Conservation (phyloP, 1,140 invertebrate species). For the Colletes latitarsis region DNA sequence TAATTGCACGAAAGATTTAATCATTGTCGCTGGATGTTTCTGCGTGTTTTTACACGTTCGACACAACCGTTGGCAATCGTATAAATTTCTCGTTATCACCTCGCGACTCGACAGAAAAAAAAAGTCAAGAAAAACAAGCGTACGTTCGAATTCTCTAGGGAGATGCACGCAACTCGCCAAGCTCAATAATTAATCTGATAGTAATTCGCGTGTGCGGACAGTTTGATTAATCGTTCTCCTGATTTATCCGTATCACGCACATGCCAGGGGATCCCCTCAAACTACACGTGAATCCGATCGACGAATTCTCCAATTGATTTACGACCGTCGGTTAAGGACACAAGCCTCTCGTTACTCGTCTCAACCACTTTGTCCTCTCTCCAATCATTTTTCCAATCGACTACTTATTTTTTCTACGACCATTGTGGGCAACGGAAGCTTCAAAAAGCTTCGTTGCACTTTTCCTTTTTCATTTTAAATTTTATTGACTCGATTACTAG, state of each 20-base stretch:
- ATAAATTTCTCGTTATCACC: background rate
- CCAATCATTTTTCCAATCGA: constrained; percentile 11
- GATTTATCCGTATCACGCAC: constrained; percentile 33
- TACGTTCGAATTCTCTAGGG: constrained; percentile 7
- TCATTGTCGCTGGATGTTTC: too few species aligned
- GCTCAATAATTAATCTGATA: constrained; percentile 32
- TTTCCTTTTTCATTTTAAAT: too few species aligned
- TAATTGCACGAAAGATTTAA: too few species aligned
- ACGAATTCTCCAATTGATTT: constrained; percentile 43
- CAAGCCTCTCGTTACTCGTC: background rate
- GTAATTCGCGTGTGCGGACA: constrained; percentile 23
- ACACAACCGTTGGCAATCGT: background rate
- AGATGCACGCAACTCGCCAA: background rate
- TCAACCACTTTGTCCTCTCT: background rate
- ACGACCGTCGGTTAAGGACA: constrained; percentile 32
- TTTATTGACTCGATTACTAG: too few species aligned
- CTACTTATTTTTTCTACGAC: background rate
- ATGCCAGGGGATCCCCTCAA: constrained; percentile 27
- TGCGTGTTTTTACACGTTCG: too few species aligned
- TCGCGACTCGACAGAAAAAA: background rate
- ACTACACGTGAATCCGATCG: constrained; percentile 27
- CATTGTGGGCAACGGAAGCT: background rate
- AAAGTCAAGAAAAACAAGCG: background rate
- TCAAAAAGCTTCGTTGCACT: background rate
- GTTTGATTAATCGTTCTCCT: constrained; percentile 31